A percentile compares a stretch with the other conserved stretches of the same genome.
Conservation (phyloP, 2,113 vertebrate species). For the Petromus typicus region DNA sequence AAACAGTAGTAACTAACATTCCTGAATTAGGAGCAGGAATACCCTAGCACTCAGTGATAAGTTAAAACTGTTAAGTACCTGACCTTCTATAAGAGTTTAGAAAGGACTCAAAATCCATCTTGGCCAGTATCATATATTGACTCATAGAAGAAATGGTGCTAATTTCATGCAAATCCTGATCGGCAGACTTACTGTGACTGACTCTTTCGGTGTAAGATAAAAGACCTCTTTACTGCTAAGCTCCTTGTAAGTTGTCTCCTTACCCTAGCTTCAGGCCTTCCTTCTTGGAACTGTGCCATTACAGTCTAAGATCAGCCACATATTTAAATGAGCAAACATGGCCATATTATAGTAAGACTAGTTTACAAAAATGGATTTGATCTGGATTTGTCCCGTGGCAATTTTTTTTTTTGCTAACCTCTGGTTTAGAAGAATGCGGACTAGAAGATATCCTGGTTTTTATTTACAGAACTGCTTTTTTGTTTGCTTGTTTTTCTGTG, state of each 20-base stretch:
- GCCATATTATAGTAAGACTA: background rate
- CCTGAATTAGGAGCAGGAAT: background rate
- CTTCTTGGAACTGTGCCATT: background rate
- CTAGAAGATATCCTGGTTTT: background rate
- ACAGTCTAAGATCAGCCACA: background rate
- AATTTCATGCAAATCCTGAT: background rate
- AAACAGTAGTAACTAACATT: background rate
- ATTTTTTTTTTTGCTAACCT: background rate
- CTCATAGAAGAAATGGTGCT: background rate
- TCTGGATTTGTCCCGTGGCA: background rate
- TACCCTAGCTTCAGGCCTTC: background rate
- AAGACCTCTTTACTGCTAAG: background rate
- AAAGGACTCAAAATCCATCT: background rate
- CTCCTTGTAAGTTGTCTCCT: background rate
- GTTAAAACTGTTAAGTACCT: background rate
- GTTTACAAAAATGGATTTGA: slow-evolving; percentile 13
- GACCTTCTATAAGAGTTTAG: background rate
- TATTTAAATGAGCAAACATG: background rate
- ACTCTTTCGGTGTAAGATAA: background rate
- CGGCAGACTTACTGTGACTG: background rate
- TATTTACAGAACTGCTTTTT: slow-evolving; percentile 10
- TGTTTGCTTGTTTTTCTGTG: background rate
- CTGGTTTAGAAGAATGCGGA: slow-evolving; percentile 3
- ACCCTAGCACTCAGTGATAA: background rate
- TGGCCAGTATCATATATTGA: background rate